Conservation (phyloP, 2,888 invertebrate species). For the Azorinus chamasolen region DNA sequence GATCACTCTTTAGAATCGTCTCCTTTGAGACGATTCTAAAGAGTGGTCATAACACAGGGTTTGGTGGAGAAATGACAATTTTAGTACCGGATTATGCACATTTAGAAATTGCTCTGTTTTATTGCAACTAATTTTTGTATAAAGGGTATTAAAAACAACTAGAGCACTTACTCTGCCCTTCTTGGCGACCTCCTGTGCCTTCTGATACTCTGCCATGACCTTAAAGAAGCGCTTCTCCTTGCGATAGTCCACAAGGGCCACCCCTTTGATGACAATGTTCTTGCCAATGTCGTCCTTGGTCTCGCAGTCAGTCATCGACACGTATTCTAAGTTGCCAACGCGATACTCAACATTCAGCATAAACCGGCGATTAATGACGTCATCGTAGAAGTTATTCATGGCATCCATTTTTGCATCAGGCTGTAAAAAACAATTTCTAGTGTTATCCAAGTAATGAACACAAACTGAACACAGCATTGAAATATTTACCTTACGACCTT, state of each 20-base stretch:
- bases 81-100: no score
- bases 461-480: no score
- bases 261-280: slow-evolving; percentile 94
- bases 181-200: slow-evolving; percentile 95
- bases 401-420: slow-evolving; percentile 93
- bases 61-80: no score
- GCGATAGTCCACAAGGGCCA: slow-evolving; percentile 92
- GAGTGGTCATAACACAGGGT: no score
- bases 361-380: slow-evolving; percentile 91
- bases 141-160: background rate
- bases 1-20: no score
- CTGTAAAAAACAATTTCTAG: slow-evolving; percentile 82
- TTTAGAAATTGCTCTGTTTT: no score
- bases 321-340: slow-evolving; percentile 84
- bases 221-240: slow-evolving; percentile 93
- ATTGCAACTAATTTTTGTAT: no score
- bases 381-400: slow-evolving; percentile 90
- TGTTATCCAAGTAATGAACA: no score
- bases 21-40: no score
- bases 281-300: slow-evolving; percentile 91
- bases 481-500: no score
- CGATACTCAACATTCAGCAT: slow-evolving; percentile 93
- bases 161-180: slow-evolving; percentile 88
- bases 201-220: slow-evolving; percentile 92
- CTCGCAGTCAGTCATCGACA: slow-evolving; percentile 80